A percentile compares a stretch with the other conserved stretches of the same genome.
These are phyloP conservation scores for Stratiomys singularior DNA, from an alignment of 2,888 invertebrate species.

Conservation along the genomic window DNA sequence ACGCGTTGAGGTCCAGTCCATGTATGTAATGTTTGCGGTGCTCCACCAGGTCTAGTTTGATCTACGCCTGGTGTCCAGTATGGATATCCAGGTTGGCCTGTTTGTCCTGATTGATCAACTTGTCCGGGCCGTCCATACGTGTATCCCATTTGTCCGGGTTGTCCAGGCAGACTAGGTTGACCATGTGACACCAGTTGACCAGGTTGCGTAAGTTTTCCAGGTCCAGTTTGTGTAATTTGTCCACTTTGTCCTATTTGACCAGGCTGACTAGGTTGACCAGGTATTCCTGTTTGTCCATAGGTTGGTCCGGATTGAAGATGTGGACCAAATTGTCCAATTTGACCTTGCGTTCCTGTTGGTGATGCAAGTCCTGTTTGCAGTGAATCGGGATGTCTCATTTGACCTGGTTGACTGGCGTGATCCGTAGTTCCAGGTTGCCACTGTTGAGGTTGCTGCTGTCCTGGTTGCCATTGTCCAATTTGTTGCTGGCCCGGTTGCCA, in stretches of 20 bases:
- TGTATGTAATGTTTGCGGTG: slow-evolving; percentile 13
- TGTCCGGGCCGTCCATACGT: slow-evolving; percentile 11
- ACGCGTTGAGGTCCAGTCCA: slow-evolving; percentile 5
- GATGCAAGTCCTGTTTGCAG: background rate
- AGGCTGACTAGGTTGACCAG: background rate
- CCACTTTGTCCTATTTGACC: background rate
- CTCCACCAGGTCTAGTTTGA: slow-evolving; percentile 13
- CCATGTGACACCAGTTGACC: background rate
- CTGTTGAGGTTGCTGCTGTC: slow-evolving; percentile 8
- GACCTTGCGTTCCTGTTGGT: background rate
- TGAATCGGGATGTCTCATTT: background rate
- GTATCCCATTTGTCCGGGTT: background rate
- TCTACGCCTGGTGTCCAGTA: background rate
- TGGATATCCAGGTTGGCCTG: slow-evolving; percentile 11
- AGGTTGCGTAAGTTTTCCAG: slow-evolving; percentile 30
- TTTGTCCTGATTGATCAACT: slow-evolving; percentile 5
- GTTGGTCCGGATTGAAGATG: background rate
- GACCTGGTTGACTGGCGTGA: background rate
- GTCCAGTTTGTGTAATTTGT: background rate
- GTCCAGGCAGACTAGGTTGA: slow-evolving; percentile 9
- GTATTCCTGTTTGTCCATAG: too few species aligned
- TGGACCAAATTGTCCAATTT: background rate
- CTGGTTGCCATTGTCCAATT: background rate
- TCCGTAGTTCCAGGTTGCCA: too few species aligned
- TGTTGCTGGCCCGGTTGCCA: slow-evolving; percentile 1